phyloP scores from a whole-genome alignment of 2,888 invertebrate species.

The Platycheirus albimanus region DNA sequence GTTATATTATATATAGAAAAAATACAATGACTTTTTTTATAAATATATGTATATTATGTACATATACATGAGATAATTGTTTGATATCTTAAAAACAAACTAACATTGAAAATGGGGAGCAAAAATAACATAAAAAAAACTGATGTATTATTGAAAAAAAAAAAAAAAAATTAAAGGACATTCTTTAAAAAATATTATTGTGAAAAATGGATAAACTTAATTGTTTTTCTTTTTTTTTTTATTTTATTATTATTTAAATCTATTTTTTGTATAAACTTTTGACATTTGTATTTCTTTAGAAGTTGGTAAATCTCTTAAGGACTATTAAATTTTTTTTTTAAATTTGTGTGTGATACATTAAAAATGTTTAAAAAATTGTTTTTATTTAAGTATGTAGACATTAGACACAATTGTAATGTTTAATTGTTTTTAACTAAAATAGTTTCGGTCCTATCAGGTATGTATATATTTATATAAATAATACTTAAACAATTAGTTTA shows the following conservation, averaged over 20 bases:
- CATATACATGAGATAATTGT: slow-evolving; percentile 67
- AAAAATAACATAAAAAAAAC: neutral
- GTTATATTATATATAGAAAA: slow-evolving; percentile 64
- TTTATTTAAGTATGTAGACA: neutral
- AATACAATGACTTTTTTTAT: slow-evolving; percentile 66
- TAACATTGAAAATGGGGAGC: slow-evolving; percentile 25
- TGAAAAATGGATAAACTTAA: slow-evolving; percentile 3
- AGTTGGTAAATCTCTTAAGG: slow-evolving; percentile 20
- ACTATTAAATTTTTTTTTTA: slow-evolving; percentile 14
- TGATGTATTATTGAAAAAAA: neutral
- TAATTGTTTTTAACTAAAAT: neutral
- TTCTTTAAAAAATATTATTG: neutral
- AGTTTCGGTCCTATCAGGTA: neutral
- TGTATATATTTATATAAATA: slow-evolving; percentile 11
- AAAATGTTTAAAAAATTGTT: neutral
- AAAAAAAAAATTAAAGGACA: neutral
- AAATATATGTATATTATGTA: slow-evolving; percentile 71
- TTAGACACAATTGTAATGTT: neutral
- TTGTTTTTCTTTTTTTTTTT: neutral
- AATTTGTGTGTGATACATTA: slow-evolving; percentile 1
- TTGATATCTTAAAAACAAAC: slow-evolving; percentile 54
- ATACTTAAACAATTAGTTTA: neutral
- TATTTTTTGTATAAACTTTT: slow-evolving; percentile 17
- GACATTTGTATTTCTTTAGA: slow-evolving; percentile 1
- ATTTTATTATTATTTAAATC: neutral